phyloP scores from a whole-genome alignment of 2,113 vertebrate genomes.

The Nematolebias whitei region DNA sequence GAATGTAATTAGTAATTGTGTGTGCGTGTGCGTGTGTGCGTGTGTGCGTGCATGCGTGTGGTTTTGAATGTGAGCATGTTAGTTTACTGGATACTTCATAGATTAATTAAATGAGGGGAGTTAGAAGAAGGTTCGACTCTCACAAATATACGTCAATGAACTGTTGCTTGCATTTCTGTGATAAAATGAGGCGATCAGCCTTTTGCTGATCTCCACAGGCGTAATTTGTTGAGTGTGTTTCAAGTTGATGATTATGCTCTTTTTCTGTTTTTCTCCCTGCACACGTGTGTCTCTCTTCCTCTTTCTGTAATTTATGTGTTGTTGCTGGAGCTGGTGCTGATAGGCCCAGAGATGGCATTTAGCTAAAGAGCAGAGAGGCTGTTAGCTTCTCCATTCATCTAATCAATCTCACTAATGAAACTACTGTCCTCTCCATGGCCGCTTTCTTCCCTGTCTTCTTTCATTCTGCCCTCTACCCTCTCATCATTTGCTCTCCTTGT shows the following conservation, averaged over 20 bases:
- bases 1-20: slow-evolving; percentile 68
- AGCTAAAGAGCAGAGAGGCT: slow-evolving; percentile 80
- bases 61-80: slow-evolving; percentile 15
- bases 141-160: slow-evolving; percentile 8
- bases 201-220: slow-evolving; percentile 42
- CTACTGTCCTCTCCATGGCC: slow-evolving; percentile 67
- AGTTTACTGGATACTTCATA: slow-evolving; percentile 22
- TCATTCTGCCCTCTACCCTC: slow-evolving; percentile 52
- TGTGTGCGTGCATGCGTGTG: too few species aligned
- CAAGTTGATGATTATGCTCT: slow-evolving; percentile 45
- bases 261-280: slow-evolving; percentile 39
- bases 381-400: slow-evolving; percentile 79
- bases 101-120: slow-evolving; percentile 37
- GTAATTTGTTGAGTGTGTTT: slow-evolving; percentile 42
- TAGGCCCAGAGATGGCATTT: slow-evolving; percentile 80
- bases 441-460: slow-evolving; percentile 42
- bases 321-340: slow-evolving; percentile 70
- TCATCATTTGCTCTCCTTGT: slow-evolving; percentile 53
- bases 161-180: slow-evolving; percentile 32
- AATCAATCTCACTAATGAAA: slow-evolving; percentile 82
- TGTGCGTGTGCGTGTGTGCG: slow-evolving; percentile 28
- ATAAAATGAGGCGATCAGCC: slow-evolving; percentile 50
- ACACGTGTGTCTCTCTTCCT: slow-evolving; percentile 5
- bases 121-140: slow-evolving; percentile 28
- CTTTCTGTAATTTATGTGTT: slow-evolving; percentile 72